These are phyloP conservation scores for Athalia circularis DNA, from an alignment of 2,888 invertebrate genomes.

Conservation along the genomic window DNA sequence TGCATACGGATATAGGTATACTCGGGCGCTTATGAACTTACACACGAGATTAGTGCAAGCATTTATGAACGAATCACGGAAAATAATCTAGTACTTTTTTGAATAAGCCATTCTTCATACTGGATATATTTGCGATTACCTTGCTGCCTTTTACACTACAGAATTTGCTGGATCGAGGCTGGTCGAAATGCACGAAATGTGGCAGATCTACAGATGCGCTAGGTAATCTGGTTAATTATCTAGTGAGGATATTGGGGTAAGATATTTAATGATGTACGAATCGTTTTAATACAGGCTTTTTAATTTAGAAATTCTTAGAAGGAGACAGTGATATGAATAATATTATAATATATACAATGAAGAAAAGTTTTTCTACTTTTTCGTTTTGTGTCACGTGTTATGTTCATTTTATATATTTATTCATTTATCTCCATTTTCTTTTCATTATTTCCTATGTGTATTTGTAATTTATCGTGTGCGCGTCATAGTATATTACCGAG, in stretches of 20 bases:
- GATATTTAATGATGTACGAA: constrained; percentile 5
- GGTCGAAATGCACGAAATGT: background rate
- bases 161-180: too few relatives aligned
- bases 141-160: too few relatives aligned
- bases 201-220: background rate
- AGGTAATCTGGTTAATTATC: background rate
- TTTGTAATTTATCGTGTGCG: constrained; percentile 51
- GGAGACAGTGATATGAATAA: constrained; percentile 85
- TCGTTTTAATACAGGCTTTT: constrained; percentile 76
- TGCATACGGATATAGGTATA: too few relatives aligned
- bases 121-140: too few relatives aligned
- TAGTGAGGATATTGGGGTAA: constrained; percentile 1
- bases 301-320: constrained; percentile 88
- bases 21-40: too few relatives aligned
- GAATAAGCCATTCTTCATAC: too few relatives aligned
- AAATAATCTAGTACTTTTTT: too few relatives aligned
- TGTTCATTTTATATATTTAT: too few relatives aligned
- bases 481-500: constrained; percentile 46
- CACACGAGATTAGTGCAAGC: too few relatives aligned
- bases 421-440: too few relatives aligned
- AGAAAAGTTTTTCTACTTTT: constrained; percentile 67
- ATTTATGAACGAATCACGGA: too few relatives aligned
- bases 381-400: constrained; percentile 42
- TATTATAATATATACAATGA: constrained; percentile 75
- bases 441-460: constrained; percentile 45